phyloP scores from a whole-genome alignment of 1,140 invertebrate genomes.

The Temnothorax nylanderi region DNA sequence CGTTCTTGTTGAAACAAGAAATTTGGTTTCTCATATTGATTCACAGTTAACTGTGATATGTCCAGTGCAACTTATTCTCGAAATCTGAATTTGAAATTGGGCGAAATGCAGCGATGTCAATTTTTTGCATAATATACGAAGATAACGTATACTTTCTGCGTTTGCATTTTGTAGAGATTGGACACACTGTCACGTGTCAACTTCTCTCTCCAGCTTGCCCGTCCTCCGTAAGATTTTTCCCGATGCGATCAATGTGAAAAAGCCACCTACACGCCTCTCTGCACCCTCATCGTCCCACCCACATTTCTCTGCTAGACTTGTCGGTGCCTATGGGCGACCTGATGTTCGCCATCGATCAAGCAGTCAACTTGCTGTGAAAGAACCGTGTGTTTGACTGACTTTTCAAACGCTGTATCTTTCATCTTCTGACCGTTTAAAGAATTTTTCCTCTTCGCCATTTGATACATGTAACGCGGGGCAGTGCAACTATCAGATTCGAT shows the following conservation, averaged over 20 bases:
- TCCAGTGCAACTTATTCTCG: background rate
- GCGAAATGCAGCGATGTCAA: background rate
- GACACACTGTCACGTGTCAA: slow-evolving; percentile 25
- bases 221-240: slow-evolving; percentile 57
- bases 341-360: slow-evolving; percentile 68
- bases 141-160: background rate
- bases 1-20: slow-evolving; percentile 27
- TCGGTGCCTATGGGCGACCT: slow-evolving; percentile 16
- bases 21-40: slow-evolving; percentile 35
- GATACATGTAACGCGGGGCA: background rate
- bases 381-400: slow-evolving; percentile 34
- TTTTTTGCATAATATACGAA: background rate
- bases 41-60: background rate
- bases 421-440: slow-evolving; percentile 36
- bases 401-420: slow-evolving; percentile 39
- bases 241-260: slow-evolving; percentile 72
- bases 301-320: slow-evolving; percentile 72
- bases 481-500: background rate
- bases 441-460: slow-evolving; percentile 15
- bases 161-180: slow-evolving; percentile 9
- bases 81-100: background rate
- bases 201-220: background rate
- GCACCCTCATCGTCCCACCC: slow-evolving; percentile 78
- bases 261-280: slow-evolving; percentile 73
- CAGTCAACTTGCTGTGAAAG: slow-evolving; percentile 40